These are phyloP conservation scores for Enoplosus armatus DNA, from an alignment of 2,797 vertebrate species.

Conservation along the genomic window DNA sequence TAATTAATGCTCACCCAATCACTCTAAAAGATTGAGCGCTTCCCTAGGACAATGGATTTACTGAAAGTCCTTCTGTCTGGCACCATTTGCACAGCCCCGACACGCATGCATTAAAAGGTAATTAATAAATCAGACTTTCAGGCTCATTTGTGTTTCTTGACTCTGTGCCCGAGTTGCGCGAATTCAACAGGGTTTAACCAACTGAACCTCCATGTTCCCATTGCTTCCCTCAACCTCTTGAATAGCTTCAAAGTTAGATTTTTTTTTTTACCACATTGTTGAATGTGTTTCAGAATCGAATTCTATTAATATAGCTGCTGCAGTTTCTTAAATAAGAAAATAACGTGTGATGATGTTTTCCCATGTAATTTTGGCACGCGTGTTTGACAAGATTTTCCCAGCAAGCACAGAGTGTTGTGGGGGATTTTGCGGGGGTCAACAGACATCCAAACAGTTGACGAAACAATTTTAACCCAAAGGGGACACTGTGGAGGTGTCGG, in stretches of 20 bases:
- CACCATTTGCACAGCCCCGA: constrained; percentile 35
- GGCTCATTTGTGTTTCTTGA: constrained; percentile 37
- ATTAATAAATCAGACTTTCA: constrained; percentile 64
- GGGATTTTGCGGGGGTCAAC: background rate
- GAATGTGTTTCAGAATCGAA: background rate
- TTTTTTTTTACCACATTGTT: background rate
- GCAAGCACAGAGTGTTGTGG: background rate
- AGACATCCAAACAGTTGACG: background rate
- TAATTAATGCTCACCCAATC: constrained; percentile 72
- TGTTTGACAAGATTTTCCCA: background rate
- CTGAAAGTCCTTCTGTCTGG: constrained; percentile 54
- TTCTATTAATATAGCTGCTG: background rate
- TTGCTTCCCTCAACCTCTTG: background rate
- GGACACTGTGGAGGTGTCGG: background rate
- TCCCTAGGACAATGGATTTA: constrained; percentile 68
- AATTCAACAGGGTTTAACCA: background rate
- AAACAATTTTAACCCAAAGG: background rate
- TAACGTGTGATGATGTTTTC: too few species aligned
- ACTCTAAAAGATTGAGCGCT: constrained; percentile 57
- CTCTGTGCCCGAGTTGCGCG: constrained; percentile 1
- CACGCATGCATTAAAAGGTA: constrained; percentile 62
- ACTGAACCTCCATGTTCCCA: background rate
- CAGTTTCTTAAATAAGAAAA: background rate
- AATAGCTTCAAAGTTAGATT: background rate
- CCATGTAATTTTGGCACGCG: background rate